Percentiles rank a stretch among this genome's conserved stretches.
Conservation (phyloP, 2,888 invertebrate species). For the Bimastos eiseni region DNA sequence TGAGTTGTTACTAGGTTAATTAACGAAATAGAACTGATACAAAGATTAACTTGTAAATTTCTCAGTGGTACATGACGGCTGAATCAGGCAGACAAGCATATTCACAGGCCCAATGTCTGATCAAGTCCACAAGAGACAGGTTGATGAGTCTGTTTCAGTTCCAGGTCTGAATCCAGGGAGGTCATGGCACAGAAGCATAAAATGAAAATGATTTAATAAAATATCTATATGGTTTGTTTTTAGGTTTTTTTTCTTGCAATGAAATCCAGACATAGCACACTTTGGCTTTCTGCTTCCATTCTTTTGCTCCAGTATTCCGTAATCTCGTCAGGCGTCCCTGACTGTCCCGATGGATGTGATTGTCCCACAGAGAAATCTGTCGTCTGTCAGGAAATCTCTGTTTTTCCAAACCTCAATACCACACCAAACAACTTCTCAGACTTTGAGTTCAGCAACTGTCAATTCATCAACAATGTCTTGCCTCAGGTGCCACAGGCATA, state of each 20-base stretch:
- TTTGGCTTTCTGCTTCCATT: conserved; percentile 1
- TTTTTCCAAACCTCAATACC: not conserved
- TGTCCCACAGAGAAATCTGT: not conserved
- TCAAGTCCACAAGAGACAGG: no score
- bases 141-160: no score
- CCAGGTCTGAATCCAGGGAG: no score
- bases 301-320: not conserved
- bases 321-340: not conserved
- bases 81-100: no score
- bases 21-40: not conserved
- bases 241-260: not conserved
- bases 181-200: not conserved
- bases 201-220: not conserved
- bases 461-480: not conserved
- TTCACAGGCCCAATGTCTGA: no score
- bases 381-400: not conserved
- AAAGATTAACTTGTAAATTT: no score
- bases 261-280: not conserved
- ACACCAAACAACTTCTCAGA: not conserved
- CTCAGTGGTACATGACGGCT: no score
- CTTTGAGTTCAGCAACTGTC: not conserved
- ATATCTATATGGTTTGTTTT: not conserved
- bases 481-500: not conserved
- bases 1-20: not conserved
- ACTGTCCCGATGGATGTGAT: not conserved